Evolutionary conservation across 1,140 invertebrate genomes (phyloP).

Genomic region (Steinernema feltiae): DNA sequence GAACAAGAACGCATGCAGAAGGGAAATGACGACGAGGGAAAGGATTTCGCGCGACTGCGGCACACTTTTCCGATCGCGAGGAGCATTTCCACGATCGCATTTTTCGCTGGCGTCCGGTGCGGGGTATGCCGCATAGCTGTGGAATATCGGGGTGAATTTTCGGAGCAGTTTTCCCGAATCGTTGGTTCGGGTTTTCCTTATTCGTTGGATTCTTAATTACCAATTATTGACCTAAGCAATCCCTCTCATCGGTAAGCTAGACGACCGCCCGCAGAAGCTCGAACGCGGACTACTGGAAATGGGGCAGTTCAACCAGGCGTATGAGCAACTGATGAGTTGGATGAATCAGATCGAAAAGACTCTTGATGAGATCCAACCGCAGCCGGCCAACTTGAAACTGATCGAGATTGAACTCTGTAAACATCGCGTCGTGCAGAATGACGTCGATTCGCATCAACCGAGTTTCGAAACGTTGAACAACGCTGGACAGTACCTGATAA

Average conservation of each 20-base stretch:
- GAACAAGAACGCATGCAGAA: neutral
- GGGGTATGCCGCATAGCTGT: no score
- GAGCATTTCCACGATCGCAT: no score
- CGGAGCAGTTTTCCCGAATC: no score
- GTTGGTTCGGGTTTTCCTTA: no score
- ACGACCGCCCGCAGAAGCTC: constrained; percentile 80
- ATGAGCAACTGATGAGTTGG: constrained; percentile 87
- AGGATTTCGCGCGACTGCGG: no score
- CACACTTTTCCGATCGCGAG: no score
- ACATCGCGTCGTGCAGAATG: constrained; percentile 83
- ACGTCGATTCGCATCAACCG: constrained; percentile 92
- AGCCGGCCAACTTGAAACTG: constrained; percentile 77
- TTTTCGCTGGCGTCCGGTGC: no score
- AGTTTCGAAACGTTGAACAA: constrained; percentile 89
- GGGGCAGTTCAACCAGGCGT: constrained; percentile 92
- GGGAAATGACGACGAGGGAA: no score
- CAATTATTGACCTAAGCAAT: constrained; percentile 77
- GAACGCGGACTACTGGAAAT: constrained; percentile 84
- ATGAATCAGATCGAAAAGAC: constrained; percentile 78
- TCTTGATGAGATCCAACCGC: constrained; percentile 77
- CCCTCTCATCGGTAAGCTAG: constrained; percentile 86
- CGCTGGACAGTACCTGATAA: constrained; percentile 77
- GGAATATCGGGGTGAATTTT: no score
- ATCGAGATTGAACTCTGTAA: constrained; percentile 95
- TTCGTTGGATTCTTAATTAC: no score